Base-by-base conservation (phyloP, 2,888 invertebrate genomes). In the Ophion ellenae region DNA sequence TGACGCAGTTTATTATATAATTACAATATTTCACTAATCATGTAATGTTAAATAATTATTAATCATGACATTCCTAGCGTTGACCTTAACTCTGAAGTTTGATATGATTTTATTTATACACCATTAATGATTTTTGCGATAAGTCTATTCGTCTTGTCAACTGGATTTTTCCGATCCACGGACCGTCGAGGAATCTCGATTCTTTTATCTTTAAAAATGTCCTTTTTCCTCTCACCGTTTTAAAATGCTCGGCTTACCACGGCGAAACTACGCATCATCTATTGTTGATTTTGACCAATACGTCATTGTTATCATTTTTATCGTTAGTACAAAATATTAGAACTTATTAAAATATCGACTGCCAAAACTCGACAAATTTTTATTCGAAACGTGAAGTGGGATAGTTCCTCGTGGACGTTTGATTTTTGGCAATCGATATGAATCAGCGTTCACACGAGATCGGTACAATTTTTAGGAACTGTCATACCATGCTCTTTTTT, bases 1-100 rank as follows among this genome's bases (percentile, higher is more conserved):
- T 92, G 92, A 93, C 90, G 92, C 91, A 92, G 90, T 94, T 94
- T 94, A 93, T 94, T 93, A 92, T 93, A 94, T 92, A 94, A 93
- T 93, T 93, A 94, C 93, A 93, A 92, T 92, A 91, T 91, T 91
- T 76, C 89, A 91, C 93, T 93, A 94, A 90, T 92, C 89, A 91
- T 93, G 91, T 91, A 91, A 92, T 91, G 89, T 89, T 93, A 91
- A 92, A 92, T 93, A 92, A 92, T 93, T 90, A 91, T 90, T 91
- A 89, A 91, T 90, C 87, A 89, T 90, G 88, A 87, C 89, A 90
- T 93, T 90, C 89, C 91, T 91, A 92, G 89, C 88, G 88, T 91
- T 92, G 92, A 92, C 91, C 92, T 91, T 92, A 92, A 92, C 90
- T 91, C 81, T 86, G 92, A 91, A 91, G 92, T 93, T 91, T 94